These are phyloP conservation scores for Channa striata DNA, from an alignment of 2,797 vertebrate genomes.

Conservation along the genomic window DNA sequence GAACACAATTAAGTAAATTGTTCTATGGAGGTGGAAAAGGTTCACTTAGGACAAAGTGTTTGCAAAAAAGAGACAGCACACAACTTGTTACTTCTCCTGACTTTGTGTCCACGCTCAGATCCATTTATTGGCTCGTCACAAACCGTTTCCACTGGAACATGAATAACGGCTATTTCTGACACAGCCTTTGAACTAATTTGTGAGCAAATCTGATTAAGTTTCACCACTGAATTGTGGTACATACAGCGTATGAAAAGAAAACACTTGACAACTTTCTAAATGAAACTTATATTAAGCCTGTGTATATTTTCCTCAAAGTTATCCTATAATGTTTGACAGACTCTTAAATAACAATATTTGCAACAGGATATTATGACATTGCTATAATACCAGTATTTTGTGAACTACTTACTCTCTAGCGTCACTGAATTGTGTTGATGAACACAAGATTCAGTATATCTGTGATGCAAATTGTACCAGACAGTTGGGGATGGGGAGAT, in stretches of 20 bases:
- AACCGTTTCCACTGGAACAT: slow-evolving; percentile 38
- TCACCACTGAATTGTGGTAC: slow-evolving; percentile 8
- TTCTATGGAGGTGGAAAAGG: slow-evolving; percentile 64
- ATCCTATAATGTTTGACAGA: not conserved
- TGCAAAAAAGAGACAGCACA: slow-evolving; percentile 53
- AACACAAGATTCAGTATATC: not conserved
- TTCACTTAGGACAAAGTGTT: slow-evolving; percentile 68
- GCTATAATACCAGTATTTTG: not conserved
- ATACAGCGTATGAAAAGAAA: slow-evolving; percentile 18
- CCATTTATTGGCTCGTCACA: slow-evolving; percentile 57
- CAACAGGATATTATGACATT: not conserved
- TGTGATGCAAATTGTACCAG: slow-evolving; percentile 8
- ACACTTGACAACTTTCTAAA: not conserved
- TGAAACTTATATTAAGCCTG: not conserved
- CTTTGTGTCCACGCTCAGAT: slow-evolving; percentile 45
- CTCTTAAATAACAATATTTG: not conserved
- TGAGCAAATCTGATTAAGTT: slow-evolving; percentile 34
- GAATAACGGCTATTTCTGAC: slow-evolving; percentile 39
- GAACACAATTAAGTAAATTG: slow-evolving; percentile 77
- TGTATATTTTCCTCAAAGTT: slow-evolving; percentile 4
- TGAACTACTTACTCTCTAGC: slow-evolving; percentile 5
- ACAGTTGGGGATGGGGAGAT: too few relatives aligned
- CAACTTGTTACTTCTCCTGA: slow-evolving; percentile 72
- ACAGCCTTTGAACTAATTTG: slow-evolving; percentile 32
- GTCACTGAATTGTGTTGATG: not conserved